A percentile compares a stretch with the other conserved stretches of the same genome.
Evolutionary conservation across 2,797 vertebrate genomes (phyloP).

Genomic region (Pangasius macronema): DNA sequence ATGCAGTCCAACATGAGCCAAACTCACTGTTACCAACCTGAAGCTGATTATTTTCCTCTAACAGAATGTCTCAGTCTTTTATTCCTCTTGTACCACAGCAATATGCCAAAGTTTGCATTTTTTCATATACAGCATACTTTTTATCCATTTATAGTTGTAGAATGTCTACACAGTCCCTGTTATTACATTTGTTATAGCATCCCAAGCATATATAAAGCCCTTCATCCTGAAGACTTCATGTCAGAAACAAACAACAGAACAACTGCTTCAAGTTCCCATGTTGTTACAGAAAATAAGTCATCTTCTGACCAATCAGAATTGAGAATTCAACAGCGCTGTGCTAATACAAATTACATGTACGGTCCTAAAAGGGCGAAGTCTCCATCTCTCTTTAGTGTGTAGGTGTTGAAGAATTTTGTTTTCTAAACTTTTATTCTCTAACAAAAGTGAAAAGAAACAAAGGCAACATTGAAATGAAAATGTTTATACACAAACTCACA

Average conservation of each 20-base stretch:
- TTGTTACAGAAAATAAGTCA: background rate
- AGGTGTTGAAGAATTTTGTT: too few relatives aligned
- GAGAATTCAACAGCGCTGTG: background rate
- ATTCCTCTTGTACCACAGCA: background rate
- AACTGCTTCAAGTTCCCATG: too few relatives aligned
- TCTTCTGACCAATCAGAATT: background rate
- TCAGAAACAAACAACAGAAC: background rate
- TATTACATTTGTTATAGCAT: background rate
- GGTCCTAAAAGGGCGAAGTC: too few relatives aligned
- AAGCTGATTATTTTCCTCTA: background rate
- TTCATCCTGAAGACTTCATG: background rate
- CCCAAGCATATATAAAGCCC: background rate
- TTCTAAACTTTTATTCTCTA: slow-evolving; percentile 86
- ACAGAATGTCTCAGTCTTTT: background rate
- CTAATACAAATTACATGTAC: too few relatives aligned
- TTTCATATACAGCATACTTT: background rate
- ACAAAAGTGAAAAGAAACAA: slow-evolving; percentile 84
- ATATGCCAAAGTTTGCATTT: background rate
- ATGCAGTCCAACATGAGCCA: background rate
- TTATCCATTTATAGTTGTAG: background rate
- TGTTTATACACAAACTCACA: slow-evolving; percentile 81
- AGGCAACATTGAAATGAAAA: slow-evolving; percentile 83
- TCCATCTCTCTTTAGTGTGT: too few relatives aligned
- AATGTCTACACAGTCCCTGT: background rate
- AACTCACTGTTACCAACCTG: background rate